Percentiles rank a stretch among this genome's conserved stretches.
These are phyloP conservation scores for Amblyjoppa fuscipennis DNA, from an alignment of 2,888 invertebrate species.

Conservation along the genomic window DNA sequence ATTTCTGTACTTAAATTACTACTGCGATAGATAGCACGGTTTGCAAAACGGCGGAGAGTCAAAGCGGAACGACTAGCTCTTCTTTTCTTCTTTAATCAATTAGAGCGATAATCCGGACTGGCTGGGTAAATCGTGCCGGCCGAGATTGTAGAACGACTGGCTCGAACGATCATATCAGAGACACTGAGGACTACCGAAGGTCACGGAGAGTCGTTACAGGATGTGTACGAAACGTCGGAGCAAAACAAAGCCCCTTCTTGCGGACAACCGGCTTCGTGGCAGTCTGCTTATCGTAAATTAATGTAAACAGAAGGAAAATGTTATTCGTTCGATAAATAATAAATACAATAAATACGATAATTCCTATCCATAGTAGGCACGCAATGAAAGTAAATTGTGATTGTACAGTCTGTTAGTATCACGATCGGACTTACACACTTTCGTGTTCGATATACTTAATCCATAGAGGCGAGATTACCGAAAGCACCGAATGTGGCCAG, in stretches of 20 bases:
- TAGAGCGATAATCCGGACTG: too few relatives aligned
- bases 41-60: not conserved
- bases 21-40: not conserved
- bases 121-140: too few relatives aligned
- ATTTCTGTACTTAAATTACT: not conserved
- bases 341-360: not conserved
- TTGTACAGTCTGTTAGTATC: not conserved
- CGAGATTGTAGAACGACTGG: not conserved
- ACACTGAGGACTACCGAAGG: conserved; percentile 29
- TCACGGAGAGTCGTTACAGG: conserved; percentile 14
- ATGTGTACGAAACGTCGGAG: not conserved
- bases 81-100: too few relatives aligned
- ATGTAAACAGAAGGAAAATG: not conserved
- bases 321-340: conserved; percentile 4
- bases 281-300: not conserved
- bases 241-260: conserved; percentile 31
- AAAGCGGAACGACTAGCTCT: not conserved
- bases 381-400: not conserved
- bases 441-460: not conserved
- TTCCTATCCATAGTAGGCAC: not conserved
- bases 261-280: not conserved
- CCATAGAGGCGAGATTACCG: not conserved
- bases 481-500: conserved; percentile 11
- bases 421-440: not conserved
- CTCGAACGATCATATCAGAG: not conserved